Percentiles rank a stretch among this genome's conserved stretches.
Conservation (phyloP, 2,797 vertebrate genomes). For the Vultur gryphus region DNA sequence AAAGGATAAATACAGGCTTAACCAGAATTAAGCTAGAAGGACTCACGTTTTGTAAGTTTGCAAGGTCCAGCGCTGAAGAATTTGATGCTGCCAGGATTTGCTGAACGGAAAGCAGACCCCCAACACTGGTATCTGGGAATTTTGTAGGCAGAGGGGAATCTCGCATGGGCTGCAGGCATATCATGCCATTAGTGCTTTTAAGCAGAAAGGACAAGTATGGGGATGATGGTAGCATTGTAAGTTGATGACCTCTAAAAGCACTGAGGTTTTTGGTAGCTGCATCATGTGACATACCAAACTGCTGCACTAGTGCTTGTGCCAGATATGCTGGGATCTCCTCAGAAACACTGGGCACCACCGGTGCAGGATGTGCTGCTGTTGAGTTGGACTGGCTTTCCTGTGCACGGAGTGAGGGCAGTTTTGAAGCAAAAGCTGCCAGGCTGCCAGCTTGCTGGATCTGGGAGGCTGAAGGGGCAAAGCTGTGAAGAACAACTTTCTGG, state of each 20-base stretch:
- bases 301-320: background rate
- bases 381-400: background rate
- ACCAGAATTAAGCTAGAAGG: slow-evolving; percentile 26
- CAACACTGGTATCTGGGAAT: background rate
- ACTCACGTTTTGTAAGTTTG: background rate
- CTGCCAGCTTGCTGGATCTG: background rate
- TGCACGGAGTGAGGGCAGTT: fast-evolving
- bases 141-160: background rate
- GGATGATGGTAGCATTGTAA: background rate
- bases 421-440: background rate
- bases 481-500: background rate
- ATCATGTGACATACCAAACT: fast-evolving
- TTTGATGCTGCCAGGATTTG: background rate
- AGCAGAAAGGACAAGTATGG: background rate
- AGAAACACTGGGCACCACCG: background rate
- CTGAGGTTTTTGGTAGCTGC: background rate
- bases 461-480: background rate
- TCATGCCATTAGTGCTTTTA: background rate
- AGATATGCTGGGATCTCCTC: background rate
- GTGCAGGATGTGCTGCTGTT: background rate
- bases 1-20: slow-evolving; percentile 34
- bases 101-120: slow-evolving; percentile 1
- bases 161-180: slow-evolving; percentile 40
- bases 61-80: background rate
- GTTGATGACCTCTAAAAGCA: background rate